phyloP scores from a whole-genome alignment of 2,888 invertebrate species.

The Minunthozetes semirufus region DNA sequence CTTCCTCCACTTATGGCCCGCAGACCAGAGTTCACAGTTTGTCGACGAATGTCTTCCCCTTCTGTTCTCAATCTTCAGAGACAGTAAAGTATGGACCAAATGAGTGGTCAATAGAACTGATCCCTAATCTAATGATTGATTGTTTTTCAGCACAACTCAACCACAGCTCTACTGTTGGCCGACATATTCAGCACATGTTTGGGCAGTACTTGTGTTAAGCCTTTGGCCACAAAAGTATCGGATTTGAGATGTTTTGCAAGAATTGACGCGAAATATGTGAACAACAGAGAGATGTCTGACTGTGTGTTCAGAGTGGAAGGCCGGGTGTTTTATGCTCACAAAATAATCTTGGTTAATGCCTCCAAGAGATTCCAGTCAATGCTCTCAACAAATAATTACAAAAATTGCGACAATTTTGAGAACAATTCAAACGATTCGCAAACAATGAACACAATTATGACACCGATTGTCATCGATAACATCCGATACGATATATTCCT shows the following conservation, averaged over 20 bases:
- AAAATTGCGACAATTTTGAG: not conserved
- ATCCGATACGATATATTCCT: slow-evolving; percentile 87
- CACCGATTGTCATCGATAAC: slow-evolving; percentile 82
- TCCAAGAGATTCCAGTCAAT: slow-evolving; percentile 77
- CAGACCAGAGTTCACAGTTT: slow-evolving; percentile 79
- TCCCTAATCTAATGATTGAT: too few species aligned
- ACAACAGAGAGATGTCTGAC: slow-evolving; percentile 84
- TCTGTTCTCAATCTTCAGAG: slow-evolving; percentile 78
- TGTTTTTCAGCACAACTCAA: slow-evolving; percentile 63
- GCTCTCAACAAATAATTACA: slow-evolving; percentile 52
- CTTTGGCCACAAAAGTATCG: slow-evolving; percentile 36
- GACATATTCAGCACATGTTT: slow-evolving; percentile 84
- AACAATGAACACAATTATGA: slow-evolving; percentile 59
- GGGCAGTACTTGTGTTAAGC: slow-evolving; percentile 68
- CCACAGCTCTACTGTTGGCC: slow-evolving; percentile 73
- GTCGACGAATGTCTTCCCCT: slow-evolving; percentile 82
- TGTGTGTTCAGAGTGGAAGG: slow-evolving; percentile 88
- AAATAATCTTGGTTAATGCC: slow-evolving; percentile 84
- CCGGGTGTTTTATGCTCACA: slow-evolving; percentile 82
- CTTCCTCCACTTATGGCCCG: slow-evolving; percentile 80
- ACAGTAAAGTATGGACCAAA: slow-evolving; percentile 64
- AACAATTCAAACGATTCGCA: not conserved
- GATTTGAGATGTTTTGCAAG: slow-evolving; percentile 57
- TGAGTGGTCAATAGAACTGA: too few species aligned
- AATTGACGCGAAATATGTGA: slow-evolving; percentile 86